Evolutionary conservation across 2,888 invertebrate species (phyloP).

Genomic region (Agonopterix subpropinquella): DNA sequence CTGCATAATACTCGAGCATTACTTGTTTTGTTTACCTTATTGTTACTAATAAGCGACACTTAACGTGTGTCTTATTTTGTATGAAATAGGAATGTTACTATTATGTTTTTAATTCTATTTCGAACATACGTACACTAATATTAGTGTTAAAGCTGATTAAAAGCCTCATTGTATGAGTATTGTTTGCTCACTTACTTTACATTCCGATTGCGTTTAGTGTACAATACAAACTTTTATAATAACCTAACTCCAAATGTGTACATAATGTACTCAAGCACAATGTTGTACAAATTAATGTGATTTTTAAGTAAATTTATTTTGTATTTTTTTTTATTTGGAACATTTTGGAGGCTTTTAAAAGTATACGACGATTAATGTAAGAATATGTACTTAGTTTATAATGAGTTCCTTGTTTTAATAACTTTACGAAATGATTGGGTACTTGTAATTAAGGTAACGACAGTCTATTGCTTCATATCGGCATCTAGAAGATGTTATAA

Average conservation of each 20-base stretch:
- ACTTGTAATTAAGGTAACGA: constrained; percentile 32
- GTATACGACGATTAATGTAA: constrained; percentile 70
- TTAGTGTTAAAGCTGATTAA: neutral
- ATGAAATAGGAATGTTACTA: neutral
- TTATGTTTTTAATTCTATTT: neutral
- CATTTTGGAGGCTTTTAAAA: constrained; percentile 71
- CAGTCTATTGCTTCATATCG: constrained; percentile 24
- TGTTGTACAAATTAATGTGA: constrained; percentile 53
- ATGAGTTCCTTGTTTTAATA: constrained; percentile 63
- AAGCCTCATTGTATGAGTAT: neutral
- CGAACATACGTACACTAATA: neutral
- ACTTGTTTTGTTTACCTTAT: no score
- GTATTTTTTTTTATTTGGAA: constrained; percentile 47
- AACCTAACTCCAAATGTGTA: neutral
- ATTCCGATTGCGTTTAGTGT: no score
- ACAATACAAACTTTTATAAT: no score
- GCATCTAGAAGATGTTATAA: constrained; percentile 28
- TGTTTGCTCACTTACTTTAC: neutral
- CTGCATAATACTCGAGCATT: no score
- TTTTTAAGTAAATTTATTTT: constrained; percentile 49
- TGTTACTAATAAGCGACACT: no score
- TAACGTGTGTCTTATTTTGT: no score
- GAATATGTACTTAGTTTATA: constrained; percentile 70
- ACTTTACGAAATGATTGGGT: constrained; percentile 38
- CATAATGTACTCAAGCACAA: constrained; percentile 9